These are phyloP conservation scores for Sarcophaga peregrina DNA, from an alignment of 1,140 invertebrate genomes.

Conservation along the genomic window DNA sequence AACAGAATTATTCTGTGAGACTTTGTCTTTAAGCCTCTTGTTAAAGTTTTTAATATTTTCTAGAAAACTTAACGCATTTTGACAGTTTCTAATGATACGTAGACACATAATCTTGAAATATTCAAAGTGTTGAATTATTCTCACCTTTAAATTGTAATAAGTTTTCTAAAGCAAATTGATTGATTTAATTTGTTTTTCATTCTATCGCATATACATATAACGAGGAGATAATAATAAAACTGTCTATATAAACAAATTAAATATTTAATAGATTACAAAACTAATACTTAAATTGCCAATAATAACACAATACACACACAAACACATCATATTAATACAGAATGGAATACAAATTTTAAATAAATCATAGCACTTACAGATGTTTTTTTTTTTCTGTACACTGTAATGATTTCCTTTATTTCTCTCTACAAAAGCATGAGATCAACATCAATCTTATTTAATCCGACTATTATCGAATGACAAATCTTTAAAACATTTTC, in stretches of 20 bases:
- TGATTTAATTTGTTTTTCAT: too few relatives aligned
- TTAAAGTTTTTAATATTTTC: too few relatives aligned
- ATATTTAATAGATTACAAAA: slow-evolving; percentile 7
- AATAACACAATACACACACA: background rate
- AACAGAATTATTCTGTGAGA: too few relatives aligned
- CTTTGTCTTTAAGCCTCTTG: too few relatives aligned
- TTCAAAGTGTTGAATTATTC: too few relatives aligned
- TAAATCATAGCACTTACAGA: slow-evolving; percentile 20
- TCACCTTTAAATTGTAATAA: too few relatives aligned
- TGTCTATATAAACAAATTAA: background rate
- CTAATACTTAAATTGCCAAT: slow-evolving; percentile 7
- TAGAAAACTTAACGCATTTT: too few relatives aligned
- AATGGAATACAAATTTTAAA: background rate
- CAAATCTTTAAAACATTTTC: slow-evolving; percentile 38
- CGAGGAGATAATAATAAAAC: too few relatives aligned
- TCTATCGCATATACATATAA: too few relatives aligned
- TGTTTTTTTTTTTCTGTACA: background rate
- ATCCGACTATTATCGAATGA: slow-evolving; percentile 40
- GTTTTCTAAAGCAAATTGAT: too few relatives aligned
- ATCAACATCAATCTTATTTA: slow-evolving; percentile 41
- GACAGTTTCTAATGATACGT: too few relatives aligned
- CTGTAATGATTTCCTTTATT: background rate
- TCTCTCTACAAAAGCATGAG: background rate
- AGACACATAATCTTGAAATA: too few relatives aligned
- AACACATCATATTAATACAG: background rate